Evolutionary conservation across 2,888 invertebrate species (phyloP).

Genomic region (Nysson spinosus): DNA sequence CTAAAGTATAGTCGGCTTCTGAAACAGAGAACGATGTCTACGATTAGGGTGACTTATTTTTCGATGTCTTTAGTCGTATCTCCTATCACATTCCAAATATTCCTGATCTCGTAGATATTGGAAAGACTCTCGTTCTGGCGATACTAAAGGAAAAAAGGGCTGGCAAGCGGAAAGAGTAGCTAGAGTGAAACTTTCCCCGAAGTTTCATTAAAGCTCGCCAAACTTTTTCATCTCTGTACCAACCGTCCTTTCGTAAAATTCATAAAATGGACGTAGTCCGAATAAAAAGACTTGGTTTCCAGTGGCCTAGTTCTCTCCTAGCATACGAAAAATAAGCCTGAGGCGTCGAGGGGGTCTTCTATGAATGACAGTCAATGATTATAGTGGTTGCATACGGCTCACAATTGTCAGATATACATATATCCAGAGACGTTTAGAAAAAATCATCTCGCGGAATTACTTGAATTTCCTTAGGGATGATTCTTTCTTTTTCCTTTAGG

Average conservation of each 20-base stretch:
- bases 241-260: constrained; percentile 54
- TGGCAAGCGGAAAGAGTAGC: neutral
- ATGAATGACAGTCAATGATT: constrained; percentile 61
- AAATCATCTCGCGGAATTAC: constrained; percentile 38
- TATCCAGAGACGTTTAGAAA: constrained; percentile 5
- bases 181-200: constrained; percentile 33
- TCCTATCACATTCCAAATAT: too few relatives aligned
- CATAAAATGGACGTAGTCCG: constrained; percentile 55
- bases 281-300: constrained; percentile 53
- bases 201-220: constrained; percentile 53
- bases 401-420: constrained; percentile 21
- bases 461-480: constrained; percentile 28
- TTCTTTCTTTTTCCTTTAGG: too few relatives aligned
- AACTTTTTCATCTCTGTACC: constrained; percentile 58
- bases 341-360: constrained; percentile 50
- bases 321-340: constrained; percentile 56
- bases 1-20: constrained; percentile 95
- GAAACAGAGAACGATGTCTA: too few relatives aligned
- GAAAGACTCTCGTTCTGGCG: too few relatives aligned
- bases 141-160: too few relatives aligned
- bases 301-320: constrained; percentile 52
- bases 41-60: too few relatives aligned
- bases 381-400: constrained; percentile 41
- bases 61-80: too few relatives aligned
- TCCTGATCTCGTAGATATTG: too few relatives aligned